Base-by-base conservation (phyloP, 2,888 invertebrate species). In the Noctuana brunneofusca region DNA sequence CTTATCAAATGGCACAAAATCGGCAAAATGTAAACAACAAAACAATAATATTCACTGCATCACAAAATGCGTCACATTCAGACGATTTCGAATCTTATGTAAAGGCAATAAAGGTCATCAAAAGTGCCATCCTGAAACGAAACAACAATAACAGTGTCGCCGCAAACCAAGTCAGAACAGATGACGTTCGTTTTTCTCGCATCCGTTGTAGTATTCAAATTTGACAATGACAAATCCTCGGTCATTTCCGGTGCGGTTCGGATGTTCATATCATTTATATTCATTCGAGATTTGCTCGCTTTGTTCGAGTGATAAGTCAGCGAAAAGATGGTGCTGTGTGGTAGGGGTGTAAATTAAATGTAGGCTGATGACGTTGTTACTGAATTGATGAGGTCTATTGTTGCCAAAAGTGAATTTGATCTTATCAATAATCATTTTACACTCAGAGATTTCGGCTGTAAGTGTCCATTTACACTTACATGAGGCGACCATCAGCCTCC, bases 151-250 rank as follows among this genome's bases (percentile, higher is more conserved):
- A 66, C 63, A 65, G 57, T 50, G 58, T 54, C 60, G 63, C 65
- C 63, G 58, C 65, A 68, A 69, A 68, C 64, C 68, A 66, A 67
- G 64, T 64, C 69, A 73, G 78, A 84, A 87, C 87, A 86, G 85
- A 88, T 89, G 89, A 87, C 79, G 77, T 83, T 86, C 87, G 87
- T 87, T 86, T 87, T 86, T 86, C 87, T 81, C 84, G 77, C 84
- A 83, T 84, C 85, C 84, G 83, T 68, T 82, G 79, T 75, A 79
- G 85, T 84, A 89, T 89, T 89, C 87, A 89, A 89, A 89, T 89
- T 84, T 88, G 89, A 89, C 88, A 84, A 72, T 87, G 89, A 89
- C 89, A 89, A 87, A 89, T 89, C 81, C 77, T 76, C 83, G 86
- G 87, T 79, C 79, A 83, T 87, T 87, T 88, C 89, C 88, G 82